Evolutionary conservation across 2,888 invertebrate species (phyloP).

Genomic region (Rutpela maculata): DNA sequence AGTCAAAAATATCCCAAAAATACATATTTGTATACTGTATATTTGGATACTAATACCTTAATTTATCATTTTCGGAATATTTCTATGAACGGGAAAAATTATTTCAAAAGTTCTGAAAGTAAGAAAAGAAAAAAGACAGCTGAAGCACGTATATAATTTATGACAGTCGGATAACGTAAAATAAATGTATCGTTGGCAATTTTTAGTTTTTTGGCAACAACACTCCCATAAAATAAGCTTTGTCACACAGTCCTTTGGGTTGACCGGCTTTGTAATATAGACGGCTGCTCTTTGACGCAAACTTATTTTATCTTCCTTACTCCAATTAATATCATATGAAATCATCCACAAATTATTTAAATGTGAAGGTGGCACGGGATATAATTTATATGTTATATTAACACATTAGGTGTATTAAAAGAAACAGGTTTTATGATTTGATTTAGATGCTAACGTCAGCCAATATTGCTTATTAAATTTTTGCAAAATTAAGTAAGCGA

Average conservation of each 20-base stretch:
- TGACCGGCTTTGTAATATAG: background rate
- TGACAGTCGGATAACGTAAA: conserved; percentile 2
- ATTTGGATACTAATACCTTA: background rate
- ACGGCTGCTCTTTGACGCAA: conserved; percentile 28
- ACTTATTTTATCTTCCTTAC: conserved; percentile 7
- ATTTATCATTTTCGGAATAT: background rate
- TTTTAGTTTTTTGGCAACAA: conserved; percentile 30
- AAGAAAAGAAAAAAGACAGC: background rate
- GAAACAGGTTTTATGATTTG: no score
- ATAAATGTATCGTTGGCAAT: conserved; percentile 18
- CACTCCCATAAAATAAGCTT: conserved; percentile 32
- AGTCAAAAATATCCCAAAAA: no score
- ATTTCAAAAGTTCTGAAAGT: background rate
- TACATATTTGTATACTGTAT: background rate
- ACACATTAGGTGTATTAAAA: background rate
- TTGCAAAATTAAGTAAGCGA: no score
- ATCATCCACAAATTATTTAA: conserved; percentile 30
- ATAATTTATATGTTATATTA: background rate
- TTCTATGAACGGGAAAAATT: background rate
- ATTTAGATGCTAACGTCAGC: no score
- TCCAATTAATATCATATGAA: conserved; percentile 14
- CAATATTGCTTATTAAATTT: no score
- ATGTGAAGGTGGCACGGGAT: background rate
- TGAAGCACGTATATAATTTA: background rate
- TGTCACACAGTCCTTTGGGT: conserved; percentile 17